These are phyloP conservation scores for Drosophila kokeensis DNA, from an alignment of 2,888 invertebrate species.

Conservation along the genomic window DNA sequence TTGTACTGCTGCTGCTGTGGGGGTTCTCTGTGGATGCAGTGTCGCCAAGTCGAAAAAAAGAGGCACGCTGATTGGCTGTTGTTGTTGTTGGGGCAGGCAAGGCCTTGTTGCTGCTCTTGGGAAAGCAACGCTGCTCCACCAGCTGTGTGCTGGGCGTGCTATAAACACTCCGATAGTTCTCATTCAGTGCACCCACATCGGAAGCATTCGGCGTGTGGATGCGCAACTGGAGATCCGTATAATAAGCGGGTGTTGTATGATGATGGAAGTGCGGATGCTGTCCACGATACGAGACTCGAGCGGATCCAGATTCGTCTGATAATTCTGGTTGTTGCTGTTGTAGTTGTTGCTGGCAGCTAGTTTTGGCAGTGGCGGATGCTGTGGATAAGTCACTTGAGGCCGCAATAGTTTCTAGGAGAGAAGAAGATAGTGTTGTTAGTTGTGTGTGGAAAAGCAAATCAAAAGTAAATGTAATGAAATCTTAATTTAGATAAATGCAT, in stretches of 20 bases:
- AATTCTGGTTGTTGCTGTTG: constrained; percentile 69
- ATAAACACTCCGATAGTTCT: constrained; percentile 84
- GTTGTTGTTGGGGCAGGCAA: background rate
- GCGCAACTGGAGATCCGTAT: constrained; percentile 82
- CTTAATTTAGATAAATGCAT: constrained; percentile 49
- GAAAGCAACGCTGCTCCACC: constrained; percentile 82
- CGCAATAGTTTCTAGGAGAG: constrained; percentile 78
- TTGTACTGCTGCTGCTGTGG: constrained; percentile 30
- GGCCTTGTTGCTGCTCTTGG: constrained; percentile 61
- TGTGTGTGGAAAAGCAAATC: constrained; percentile 4
- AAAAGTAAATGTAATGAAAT: constrained; percentile 39
- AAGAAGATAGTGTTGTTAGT: constrained; percentile 1
- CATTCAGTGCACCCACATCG: constrained; percentile 80
- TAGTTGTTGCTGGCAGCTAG: constrained; percentile 85
- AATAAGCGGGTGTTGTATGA: constrained; percentile 83
- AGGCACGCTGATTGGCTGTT: constrained; percentile 26
- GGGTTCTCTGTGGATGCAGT: constrained; percentile 58
- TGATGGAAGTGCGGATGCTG: constrained; percentile 83
- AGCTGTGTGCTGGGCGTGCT: constrained; percentile 82
- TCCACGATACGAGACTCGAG: constrained; percentile 77
- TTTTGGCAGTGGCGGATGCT: constrained; percentile 86
- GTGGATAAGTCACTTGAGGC: constrained; percentile 83
- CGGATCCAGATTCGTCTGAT: constrained; percentile 53
- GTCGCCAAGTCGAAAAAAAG: constrained; percentile 79
- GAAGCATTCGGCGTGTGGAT: constrained; percentile 82